phyloP scores from a whole-genome alignment of 2,113 vertebrate genomes.

The Cygnus atratus region DNA sequence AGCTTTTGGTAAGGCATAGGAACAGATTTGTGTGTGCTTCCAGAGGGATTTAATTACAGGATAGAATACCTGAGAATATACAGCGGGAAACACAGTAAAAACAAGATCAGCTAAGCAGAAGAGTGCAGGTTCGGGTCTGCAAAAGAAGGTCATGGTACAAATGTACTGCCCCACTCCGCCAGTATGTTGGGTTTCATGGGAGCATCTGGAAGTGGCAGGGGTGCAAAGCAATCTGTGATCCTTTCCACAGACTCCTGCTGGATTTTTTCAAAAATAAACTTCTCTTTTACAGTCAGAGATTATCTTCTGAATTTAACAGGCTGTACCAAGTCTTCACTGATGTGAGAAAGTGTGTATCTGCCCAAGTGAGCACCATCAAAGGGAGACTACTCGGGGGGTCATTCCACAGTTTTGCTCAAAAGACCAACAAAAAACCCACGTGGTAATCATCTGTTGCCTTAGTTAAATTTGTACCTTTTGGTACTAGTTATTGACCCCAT shows the following conservation, averaged over 20 bases:
- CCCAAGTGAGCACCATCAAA: background rate
- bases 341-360: background rate
- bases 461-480: background rate
- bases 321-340: background rate
- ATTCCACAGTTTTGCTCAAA: background rate
- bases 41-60: conserved; percentile 6
- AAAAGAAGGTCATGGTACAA: rapidly evolving
- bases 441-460: background rate
- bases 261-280: background rate
- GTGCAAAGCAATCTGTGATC: background rate
- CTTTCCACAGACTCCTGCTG: background rate
- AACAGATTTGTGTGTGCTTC: background rate
- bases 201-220: background rate
- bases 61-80: background rate
- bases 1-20: background rate
- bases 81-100: background rate
- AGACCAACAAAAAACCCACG: background rate
- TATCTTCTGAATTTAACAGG: background rate
- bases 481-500: background rate
- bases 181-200: background rate
- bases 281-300: background rate
- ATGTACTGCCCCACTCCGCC: background rate
- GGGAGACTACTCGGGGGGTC: background rate
- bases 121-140: background rate
- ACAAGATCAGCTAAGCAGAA: background rate